phyloP scores from a whole-genome alignment of 2,888 invertebrate species.

The Drosophila ezoana region DNA sequence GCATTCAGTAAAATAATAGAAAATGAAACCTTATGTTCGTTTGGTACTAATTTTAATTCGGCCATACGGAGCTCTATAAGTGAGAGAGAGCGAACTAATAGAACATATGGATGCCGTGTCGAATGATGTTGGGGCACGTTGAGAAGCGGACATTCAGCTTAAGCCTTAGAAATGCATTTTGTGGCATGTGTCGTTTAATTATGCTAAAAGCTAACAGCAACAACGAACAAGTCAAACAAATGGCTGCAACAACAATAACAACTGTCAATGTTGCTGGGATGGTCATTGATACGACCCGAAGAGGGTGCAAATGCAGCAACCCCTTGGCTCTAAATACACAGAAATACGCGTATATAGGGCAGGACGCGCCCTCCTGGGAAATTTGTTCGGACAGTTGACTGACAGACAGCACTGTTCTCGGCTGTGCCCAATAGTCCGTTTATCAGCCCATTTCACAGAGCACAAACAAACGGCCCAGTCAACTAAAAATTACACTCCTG shows the following conservation, averaged over 20 bases:
- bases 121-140: slow-evolving; percentile 38
- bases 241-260: slow-evolving; percentile 44
- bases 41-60: slow-evolving; percentile 35
- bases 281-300: slow-evolving; percentile 70
- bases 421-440: slow-evolving; percentile 60
- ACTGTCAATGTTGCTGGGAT: slow-evolving; percentile 50
- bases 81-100: slow-evolving; percentile 51
- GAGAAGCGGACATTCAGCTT: slow-evolving; percentile 26
- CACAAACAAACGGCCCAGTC: slow-evolving; percentile 40
- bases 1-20: slow-evolving; percentile 24
- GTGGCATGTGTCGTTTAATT: slow-evolving; percentile 85
- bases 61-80: slow-evolving; percentile 54
- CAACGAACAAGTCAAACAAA: slow-evolving; percentile 68
- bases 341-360: slow-evolving; percentile 42
- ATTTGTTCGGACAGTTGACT: slow-evolving; percentile 51
- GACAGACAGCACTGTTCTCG: slow-evolving; percentile 60
- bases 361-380: slow-evolving; percentile 59
- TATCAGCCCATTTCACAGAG: slow-evolving; percentile 64
- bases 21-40: slow-evolving; percentile 79
- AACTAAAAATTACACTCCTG: slow-evolving; percentile 20
- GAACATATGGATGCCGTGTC: slow-evolving; percentile 83
- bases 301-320: slow-evolving; percentile 65
- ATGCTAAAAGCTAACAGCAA: slow-evolving; percentile 83
- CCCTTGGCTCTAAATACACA: slow-evolving; percentile 38
- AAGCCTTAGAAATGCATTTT: slow-evolving; percentile 83